A percentile compares a stretch with the other conserved stretches of the same genome.
Evolutionary conservation across 2,888 invertebrate species (phyloP).

Genomic region (Stramonita haemastoma): DNA sequence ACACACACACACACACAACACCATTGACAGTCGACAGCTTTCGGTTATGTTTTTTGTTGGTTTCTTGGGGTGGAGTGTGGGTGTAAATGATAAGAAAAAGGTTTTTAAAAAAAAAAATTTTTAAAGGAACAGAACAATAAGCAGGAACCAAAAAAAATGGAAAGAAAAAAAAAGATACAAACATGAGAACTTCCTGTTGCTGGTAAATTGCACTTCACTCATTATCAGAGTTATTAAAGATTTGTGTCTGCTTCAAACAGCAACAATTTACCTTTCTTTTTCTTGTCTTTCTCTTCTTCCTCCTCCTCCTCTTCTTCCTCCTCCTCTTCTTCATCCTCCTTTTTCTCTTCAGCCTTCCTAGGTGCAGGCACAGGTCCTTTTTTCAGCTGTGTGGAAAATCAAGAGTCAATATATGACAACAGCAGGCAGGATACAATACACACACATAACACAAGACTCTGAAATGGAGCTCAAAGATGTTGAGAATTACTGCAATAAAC

Average conservation of each 20-base stretch:
- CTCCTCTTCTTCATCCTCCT: constrained; percentile 25
- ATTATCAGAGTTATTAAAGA: no score
- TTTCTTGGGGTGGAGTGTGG: neutral
- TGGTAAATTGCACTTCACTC: no score
- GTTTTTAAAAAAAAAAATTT: neutral
- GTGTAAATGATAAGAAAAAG: neutral
- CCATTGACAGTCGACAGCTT: neutral
- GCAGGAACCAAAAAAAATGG: no score
- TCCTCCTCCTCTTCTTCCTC: constrained; percentile 46
- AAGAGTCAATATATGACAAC: neutral
- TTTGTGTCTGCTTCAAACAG: neutral
- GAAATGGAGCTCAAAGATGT: neutral
- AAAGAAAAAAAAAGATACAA: no score
- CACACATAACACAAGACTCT: neutral
- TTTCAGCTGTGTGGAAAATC: constrained; percentile 5
- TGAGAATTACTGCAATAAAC: neutral
- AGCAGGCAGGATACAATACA: neutral
- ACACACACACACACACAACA: neutral
- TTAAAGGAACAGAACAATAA: no score
- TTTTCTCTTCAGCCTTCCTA: neutral
- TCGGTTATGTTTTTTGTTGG: no score
- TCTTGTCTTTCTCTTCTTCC: constrained; percentile 42
- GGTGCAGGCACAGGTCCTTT: neutral
- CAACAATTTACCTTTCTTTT: constrained; percentile 36
- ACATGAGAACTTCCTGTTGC: no score